phyloP scores from a whole-genome alignment of 2,113 vertebrate species.

The Syngnathus floridae region DNA sequence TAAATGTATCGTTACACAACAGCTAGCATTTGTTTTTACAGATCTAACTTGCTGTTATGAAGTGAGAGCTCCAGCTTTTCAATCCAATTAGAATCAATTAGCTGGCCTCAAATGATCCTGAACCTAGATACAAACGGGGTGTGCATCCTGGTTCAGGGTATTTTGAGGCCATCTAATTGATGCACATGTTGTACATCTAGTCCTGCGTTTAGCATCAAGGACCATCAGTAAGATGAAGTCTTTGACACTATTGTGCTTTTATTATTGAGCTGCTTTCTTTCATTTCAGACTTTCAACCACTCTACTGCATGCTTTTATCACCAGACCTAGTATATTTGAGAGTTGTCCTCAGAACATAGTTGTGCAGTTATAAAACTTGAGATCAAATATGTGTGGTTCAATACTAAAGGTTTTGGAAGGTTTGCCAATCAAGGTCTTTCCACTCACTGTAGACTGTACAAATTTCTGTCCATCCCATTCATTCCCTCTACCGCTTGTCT shows the following conservation, averaged over 20 bases:
- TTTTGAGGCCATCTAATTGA: no score
- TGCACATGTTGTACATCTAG: background rate
- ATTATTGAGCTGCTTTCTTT: slow-evolving; percentile 18
- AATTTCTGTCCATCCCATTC: background rate
- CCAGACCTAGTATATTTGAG: slow-evolving; percentile 25
- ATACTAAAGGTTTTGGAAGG: background rate
- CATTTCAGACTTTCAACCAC: background rate
- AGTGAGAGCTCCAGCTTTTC: slow-evolving; percentile 27
- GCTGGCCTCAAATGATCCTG: slow-evolving; percentile 9
- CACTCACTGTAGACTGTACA: background rate
- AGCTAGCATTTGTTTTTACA: slow-evolving; percentile 1
- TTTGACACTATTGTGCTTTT: background rate
- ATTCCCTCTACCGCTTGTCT: no score
- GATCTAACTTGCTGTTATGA: slow-evolving; percentile 14
- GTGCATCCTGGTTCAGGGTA: no score
- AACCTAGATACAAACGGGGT: background rate
- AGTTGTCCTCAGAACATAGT: slow-evolving; percentile 32
- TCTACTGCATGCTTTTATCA: slow-evolving; percentile 16
- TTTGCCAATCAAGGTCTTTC: background rate
- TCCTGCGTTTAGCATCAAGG: slow-evolving; percentile 31
- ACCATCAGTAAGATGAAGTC: slow-evolving; percentile 32
- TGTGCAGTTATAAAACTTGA: slow-evolving; percentile 20
- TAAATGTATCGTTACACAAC: no score
- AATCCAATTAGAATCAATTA: slow-evolving; percentile 32
- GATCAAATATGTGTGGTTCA: slow-evolving; percentile 23